phyloP scores from a whole-genome alignment of 2,797 vertebrate species.

The Vultur gryphus region DNA sequence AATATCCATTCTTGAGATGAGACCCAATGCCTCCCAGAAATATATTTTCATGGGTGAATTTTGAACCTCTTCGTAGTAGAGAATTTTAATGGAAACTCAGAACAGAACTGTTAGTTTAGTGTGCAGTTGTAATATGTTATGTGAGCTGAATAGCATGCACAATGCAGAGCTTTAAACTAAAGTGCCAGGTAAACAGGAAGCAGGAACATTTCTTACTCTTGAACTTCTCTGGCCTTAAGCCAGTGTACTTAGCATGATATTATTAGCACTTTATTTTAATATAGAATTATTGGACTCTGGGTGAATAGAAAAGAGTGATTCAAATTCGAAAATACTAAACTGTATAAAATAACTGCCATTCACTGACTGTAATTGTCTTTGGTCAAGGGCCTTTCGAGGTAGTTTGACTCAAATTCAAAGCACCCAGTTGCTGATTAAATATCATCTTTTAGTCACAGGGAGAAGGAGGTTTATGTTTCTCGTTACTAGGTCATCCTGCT shows the following conservation, averaged over 20 bases:
- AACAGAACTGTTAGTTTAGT: not conserved
- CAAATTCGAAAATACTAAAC: slow-evolving; percentile 14
- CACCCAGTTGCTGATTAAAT: not conserved
- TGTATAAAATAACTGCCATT: not conserved
- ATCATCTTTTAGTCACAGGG: not conserved
- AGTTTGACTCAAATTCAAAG: not conserved
- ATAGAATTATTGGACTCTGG: not conserved
- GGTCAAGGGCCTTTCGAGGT: not conserved
- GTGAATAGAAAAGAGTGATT: not conserved
- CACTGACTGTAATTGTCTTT: not conserved
- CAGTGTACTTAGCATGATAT: not conserved
- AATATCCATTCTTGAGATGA: not conserved
- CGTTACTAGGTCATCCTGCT: not conserved
- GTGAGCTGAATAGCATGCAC: not conserved
- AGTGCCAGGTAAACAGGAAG: not conserved
- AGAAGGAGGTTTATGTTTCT: not conserved
- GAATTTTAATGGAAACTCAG: not conserved
- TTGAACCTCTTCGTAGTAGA: not conserved
- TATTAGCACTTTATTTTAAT: not conserved
- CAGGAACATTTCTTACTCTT: not conserved
- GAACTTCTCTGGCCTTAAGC: not conserved
- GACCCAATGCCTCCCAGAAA: not conserved
- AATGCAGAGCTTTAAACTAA: not conserved
- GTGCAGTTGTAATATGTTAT: not conserved
- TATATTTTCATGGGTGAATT: not conserved